Evolutionary conservation across 2,113 vertebrate genomes (phyloP).

Genomic region (Oenanthe melanoleuca): DNA sequence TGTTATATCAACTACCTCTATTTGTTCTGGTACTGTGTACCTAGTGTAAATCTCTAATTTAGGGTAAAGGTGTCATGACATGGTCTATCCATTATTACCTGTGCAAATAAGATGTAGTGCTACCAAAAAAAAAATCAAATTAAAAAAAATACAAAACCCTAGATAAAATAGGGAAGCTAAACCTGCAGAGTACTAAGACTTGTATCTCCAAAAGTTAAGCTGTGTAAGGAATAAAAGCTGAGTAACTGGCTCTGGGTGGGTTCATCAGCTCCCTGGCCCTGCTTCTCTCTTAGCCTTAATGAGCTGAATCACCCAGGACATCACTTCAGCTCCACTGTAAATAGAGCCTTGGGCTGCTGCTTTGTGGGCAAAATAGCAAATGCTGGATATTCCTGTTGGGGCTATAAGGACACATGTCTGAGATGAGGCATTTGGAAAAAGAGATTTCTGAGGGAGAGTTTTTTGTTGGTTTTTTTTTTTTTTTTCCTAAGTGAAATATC

Average conservation of each 20-base stretch:
- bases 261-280: background rate
- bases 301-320: background rate
- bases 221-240: background rate
- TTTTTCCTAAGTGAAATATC: background rate
- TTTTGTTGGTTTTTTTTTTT: no score
- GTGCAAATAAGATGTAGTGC: background rate
- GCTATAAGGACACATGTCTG: background rate
- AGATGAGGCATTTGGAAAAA: background rate
- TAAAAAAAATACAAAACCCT: no score
- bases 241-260: background rate
- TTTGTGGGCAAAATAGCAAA: background rate
- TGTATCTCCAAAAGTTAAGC: background rate
- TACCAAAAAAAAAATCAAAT: no score
- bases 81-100: background rate
- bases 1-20: background rate
- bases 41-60: background rate
- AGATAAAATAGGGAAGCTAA: background rate
- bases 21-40: background rate
- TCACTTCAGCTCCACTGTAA: background rate
- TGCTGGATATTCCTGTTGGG: accelerated
- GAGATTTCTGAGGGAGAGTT: background rate
- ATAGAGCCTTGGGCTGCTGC: background rate
- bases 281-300: background rate
- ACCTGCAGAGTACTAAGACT: background rate
- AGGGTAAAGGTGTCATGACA: background rate